phyloP scores from a whole-genome alignment of 1,140 invertebrate species.

The Megalopta genalis region DNA sequence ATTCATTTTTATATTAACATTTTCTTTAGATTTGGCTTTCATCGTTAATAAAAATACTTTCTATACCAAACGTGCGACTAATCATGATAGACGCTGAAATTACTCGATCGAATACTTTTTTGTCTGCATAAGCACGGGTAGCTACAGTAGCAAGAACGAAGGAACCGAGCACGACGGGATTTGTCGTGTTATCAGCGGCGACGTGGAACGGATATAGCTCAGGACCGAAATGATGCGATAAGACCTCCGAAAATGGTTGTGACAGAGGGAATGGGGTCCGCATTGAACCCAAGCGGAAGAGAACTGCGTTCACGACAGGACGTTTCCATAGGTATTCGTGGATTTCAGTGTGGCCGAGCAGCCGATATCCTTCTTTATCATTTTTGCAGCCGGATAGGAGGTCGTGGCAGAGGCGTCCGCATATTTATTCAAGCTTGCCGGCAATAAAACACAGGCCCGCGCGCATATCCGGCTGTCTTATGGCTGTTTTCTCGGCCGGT shows the following conservation, averaged over 20 bases:
- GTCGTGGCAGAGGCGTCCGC: conserved; percentile 71
- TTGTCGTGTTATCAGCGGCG: neutral
- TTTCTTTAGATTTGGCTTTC: too few relatives aligned
- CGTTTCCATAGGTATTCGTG: conserved; percentile 70
- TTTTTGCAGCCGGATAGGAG: conserved; percentile 75
- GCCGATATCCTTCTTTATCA: conserved; percentile 76
- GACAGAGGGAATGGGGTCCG: conserved; percentile 31
- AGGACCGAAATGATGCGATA: conserved; percentile 14
- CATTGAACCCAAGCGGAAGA: conserved; percentile 67
- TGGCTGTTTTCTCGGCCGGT: conserved; percentile 36
- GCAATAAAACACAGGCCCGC: conserved; percentile 75
- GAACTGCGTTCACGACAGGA: conserved; percentile 29
- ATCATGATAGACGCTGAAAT: too few relatives aligned
- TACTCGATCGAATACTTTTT: too few relatives aligned
- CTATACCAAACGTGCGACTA: too few relatives aligned
- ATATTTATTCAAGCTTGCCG: conserved; percentile 68
- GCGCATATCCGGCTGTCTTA: conserved; percentile 54
- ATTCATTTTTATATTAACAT: too few relatives aligned
- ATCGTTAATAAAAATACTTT: too few relatives aligned
- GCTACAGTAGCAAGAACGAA: too few relatives aligned
- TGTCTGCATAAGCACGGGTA: too few relatives aligned
- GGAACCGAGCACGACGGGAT: neutral
- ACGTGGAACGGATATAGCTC: neutral
- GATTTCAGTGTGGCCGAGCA: conserved; percentile 66
- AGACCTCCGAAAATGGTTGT: conserved; percentile 15